These are phyloP conservation scores for Neolamprologus hecqui DNA, from an alignment of 2,113 vertebrate species.

Conservation along the genomic window DNA sequence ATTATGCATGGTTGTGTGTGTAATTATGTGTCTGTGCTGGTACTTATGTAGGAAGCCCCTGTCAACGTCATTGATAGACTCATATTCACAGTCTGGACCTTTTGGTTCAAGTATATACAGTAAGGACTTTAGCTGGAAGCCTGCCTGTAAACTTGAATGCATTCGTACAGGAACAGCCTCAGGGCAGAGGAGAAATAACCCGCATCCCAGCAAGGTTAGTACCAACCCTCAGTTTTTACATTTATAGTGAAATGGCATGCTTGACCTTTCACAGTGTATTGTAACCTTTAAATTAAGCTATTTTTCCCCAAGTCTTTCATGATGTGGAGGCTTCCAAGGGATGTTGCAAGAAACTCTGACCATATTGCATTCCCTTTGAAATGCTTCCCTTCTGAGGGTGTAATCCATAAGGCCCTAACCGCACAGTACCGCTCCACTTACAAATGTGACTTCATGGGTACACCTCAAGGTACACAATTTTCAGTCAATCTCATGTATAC, in stretches of 20 bases:
- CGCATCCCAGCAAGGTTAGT: slow-evolving; percentile 64
- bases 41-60: slow-evolving; percentile 44
- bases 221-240: slow-evolving; percentile 1
- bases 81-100: slow-evolving; percentile 57
- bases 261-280: background rate
- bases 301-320: slow-evolving; percentile 40
- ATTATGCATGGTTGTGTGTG: background rate
- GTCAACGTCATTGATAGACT: slow-evolving; percentile 56
- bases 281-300: background rate
- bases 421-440: slow-evolving; percentile 72
- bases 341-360: background rate
- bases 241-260: background rate
- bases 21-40: background rate
- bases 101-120: slow-evolving; percentile 65
- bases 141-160: slow-evolving; percentile 54
- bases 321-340: slow-evolving; percentile 63
- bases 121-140: slow-evolving; percentile 73
- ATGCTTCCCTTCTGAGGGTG: slow-evolving; percentile 32
- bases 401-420: slow-evolving; percentile 51
- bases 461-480: slow-evolving; percentile 57
- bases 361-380: slow-evolving; percentile 33
- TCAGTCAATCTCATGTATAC: background rate
- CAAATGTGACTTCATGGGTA: slow-evolving; percentile 69
- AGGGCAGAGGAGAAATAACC: slow-evolving; percentile 55
- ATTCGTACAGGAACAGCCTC: slow-evolving; percentile 44